Base-by-base conservation (phyloP, 2,797 vertebrate genomes). In the Orientallactaga sibirica region DNA sequence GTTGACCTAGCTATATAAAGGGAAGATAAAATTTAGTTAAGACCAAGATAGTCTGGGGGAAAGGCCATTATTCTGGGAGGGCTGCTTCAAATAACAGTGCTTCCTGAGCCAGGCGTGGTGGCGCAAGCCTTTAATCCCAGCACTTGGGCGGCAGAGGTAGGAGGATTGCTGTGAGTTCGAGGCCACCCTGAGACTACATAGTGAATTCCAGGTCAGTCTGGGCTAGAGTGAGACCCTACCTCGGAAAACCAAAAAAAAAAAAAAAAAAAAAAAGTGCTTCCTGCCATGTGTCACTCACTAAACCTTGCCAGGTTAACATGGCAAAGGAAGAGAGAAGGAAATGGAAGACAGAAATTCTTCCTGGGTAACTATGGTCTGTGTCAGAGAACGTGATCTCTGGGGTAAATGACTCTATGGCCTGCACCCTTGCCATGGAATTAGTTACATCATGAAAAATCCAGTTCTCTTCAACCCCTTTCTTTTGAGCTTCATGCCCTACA, bases 61-160 rank as follows among this genome's bases (percentile, higher is more conserved):
- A 77, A 93, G n/a, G 16, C 67, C 91, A 43, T 92, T 93, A 66
- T 79, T 90, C 43, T 41, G 16, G 76, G 76, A 93, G 41, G 43
- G 25, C 88, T 91, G 78, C 83, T 93, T 93, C 91, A 70, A 89
- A 95, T 95, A 79, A 91, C 91, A 94, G 64, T 75, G 86, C 41
- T 95, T 96, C 81, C 88, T 88, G 92, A 37, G 33, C 33, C 33
- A 37, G 33, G 33, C 33, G 33, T 37, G 33, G 33, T 37, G 33
- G 33, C 33, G 33, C 33, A 37, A 37, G 33, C 33, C 33, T 37
- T 37, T 37, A 37, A 37, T 37, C 33, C 33, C 33, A 37, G 33
- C 33, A 37, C 33, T 37, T 2, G 33, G 33, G 33, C 2, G 33
- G 33, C 33, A 37, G 33, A 37, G 33, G 33, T 37, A 37, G 33